Base-by-base conservation (phyloP, 2,113 vertebrate genomes). In the Esox niger region DNA sequence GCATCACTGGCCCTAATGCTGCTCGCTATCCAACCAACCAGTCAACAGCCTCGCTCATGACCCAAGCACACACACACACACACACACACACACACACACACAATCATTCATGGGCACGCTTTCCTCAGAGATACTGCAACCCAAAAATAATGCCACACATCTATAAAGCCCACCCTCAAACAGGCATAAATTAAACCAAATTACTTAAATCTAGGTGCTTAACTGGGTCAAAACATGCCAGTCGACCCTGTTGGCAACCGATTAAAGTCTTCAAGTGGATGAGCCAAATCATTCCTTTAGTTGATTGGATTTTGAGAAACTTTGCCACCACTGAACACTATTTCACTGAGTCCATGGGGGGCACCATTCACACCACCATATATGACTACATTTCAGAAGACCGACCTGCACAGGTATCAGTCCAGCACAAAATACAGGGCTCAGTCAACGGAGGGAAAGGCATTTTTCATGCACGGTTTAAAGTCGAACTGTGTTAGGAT, bases 401-500 rank as follows among this genome's bases (percentile, higher is more conserved):
- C 15, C 10, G 17, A 13, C 56, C 26, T n/a, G 47, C 47, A 52
- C 17, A 17, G 10, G 47, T 15, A 52, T 2, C n/a, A 11, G 5
- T 20, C 27, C 2, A 17, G 13, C 68, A 76, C 71, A 32, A 77
- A 72, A 38, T 68, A 64, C 57, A 49, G 71, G n/a, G n/a, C n/a
- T 52, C 54, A 55, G 52, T 79, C 26, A 1, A 58, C 56, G 31
- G 21, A 57, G 17, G 17, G 47, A 62, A 69, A 70, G 64, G 46
- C 62, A 78, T 70, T 68, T 84, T 77, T 76, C 78, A 82, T 70
- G 82, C 79, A 79, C 78, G 78, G 62, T 79, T 79, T 79, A 78
- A 81, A 82, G 66, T 75, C 78, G 73, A 66, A 70, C 78, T 71
- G 75, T 26, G 3, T 26, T 15, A 38, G 38, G 17, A 15, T 15